Percentiles rank a stretch among this genome's conserved stretches.
Conservation (phyloP, 2,113 vertebrate genomes). For the Agapornis roseicollis region DNA sequence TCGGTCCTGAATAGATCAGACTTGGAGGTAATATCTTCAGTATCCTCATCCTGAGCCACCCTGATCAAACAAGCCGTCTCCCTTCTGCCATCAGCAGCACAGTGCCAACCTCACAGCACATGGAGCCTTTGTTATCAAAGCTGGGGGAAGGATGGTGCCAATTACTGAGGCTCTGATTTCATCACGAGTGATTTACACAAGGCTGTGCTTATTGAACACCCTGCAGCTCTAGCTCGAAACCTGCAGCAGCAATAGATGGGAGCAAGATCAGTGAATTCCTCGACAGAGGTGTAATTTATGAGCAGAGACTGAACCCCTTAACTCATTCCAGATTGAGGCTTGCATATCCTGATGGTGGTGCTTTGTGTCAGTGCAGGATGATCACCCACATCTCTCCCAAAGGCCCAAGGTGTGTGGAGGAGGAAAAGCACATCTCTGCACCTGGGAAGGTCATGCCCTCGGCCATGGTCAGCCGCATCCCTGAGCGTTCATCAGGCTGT, state of each 20-base stretch:
- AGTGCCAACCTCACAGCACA: not conserved
- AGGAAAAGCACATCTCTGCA: not conserved
- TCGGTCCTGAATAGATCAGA: not conserved
- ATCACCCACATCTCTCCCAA: not conserved
- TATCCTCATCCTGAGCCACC: not conserved
- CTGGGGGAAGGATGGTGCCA: not conserved
- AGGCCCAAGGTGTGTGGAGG: not conserved
- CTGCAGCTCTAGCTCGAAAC: not conserved
- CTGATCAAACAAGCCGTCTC: not conserved
- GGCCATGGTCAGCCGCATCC: not conserved
- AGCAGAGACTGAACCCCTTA: not conserved
- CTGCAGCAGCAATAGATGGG: conserved; percentile 1
- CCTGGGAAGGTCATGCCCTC: not conserved
- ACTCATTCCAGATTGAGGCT: not conserved
- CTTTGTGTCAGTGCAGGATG: not conserved
- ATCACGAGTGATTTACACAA: not conserved
- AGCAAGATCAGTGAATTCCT: conserved; percentile 43
- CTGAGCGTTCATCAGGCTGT: not conserved
- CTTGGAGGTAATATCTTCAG: not conserved
- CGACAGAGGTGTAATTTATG: conserved; percentile 15
- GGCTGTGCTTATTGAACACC: not conserved
- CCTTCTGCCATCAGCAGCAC: not conserved
- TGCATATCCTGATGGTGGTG: not conserved
- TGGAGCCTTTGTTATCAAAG: not conserved
- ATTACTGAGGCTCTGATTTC: not conserved